Percentiles rank a stretch among this genome's conserved stretches.
These are phyloP conservation scores for Corythoichthys haematopterus DNA, from an alignment of 2,113 vertebrate species.

Conservation along the genomic window DNA sequence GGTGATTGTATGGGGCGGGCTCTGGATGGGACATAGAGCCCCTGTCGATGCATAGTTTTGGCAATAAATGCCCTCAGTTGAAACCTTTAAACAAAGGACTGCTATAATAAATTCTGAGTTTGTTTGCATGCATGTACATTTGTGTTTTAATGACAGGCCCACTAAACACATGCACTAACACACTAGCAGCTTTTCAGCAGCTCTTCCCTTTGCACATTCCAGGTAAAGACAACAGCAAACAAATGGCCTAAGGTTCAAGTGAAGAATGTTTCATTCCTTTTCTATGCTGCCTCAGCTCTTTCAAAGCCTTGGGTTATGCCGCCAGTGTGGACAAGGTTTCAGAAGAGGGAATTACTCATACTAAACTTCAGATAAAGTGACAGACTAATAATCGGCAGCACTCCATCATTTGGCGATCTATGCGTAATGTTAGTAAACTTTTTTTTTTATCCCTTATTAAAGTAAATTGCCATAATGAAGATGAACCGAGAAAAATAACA, in stretches of 20 bases:
- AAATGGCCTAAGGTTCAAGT: conserved; percentile 60
- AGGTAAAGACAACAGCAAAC: conserved; percentile 61
- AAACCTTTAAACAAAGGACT: conserved; percentile 21
- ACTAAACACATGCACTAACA: conserved; percentile 30
- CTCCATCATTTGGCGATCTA: conserved; percentile 25
- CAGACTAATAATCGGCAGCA: conserved; percentile 35
- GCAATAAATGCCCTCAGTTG: conserved; percentile 48
- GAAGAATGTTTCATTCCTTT: conserved; percentile 57
- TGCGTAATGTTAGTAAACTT: neutral
- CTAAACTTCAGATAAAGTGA: conserved; percentile 62
- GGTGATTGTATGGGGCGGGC: conserved; percentile 7
- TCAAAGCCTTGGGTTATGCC: conserved; percentile 20
- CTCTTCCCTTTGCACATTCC: conserved; percentile 61
- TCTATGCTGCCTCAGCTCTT: conserved; percentile 24
- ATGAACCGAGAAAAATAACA: conserved; percentile 18
- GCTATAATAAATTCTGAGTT: conserved; percentile 8
- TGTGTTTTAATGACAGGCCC: conserved; percentile 17
- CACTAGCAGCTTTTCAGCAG: conserved; percentile 56
- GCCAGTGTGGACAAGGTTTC: conserved; percentile 40
- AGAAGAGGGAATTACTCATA: conserved; percentile 55
- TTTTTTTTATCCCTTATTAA: no score
- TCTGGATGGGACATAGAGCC: conserved; percentile 25
- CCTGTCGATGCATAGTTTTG: conserved; percentile 30
- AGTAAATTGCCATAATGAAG: conserved; percentile 24
- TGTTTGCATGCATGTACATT: conserved; percentile 17